Percentiles rank a stretch among this genome's conserved stretches.
Evolutionary conservation across 1,140 invertebrate genomes (phyloP).

Genomic region (Penaeus chinensis): DNA sequence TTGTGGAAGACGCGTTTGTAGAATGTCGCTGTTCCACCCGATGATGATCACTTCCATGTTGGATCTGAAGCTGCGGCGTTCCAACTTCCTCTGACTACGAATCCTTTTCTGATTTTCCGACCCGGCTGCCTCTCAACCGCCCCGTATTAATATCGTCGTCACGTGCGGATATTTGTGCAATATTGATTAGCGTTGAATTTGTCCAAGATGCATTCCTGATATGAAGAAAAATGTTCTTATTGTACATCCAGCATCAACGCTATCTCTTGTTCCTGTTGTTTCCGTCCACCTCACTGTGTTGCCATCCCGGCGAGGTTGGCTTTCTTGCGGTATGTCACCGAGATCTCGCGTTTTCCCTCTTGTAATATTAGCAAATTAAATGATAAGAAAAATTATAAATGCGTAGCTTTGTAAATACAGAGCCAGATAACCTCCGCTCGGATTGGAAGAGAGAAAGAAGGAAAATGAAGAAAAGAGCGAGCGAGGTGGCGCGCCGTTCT

Average conservation of each 20-base stretch:
- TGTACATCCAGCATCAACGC: constrained; percentile 22
- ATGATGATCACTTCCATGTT: constrained; percentile 42
- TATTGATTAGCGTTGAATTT: too few relatives aligned
- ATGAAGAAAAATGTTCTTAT: too few relatives aligned
- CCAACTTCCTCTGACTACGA: constrained; percentile 8
- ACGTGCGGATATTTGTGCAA: too few relatives aligned
- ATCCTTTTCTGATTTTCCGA: neutral
- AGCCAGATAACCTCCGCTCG: neutral
- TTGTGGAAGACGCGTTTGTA: constrained; percentile 21
- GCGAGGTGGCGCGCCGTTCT: constrained; percentile 12
- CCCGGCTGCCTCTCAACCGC: neutral
- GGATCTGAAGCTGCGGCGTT: constrained; percentile 8
- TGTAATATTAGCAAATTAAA: too few relatives aligned
- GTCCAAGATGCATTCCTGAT: too few relatives aligned
- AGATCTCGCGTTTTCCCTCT: too few relatives aligned
- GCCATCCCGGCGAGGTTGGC: neutral
- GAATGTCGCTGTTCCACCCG: constrained; percentile 28
- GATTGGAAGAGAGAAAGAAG: neutral
- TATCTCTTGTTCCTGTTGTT: constrained; percentile 40
- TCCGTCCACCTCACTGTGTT: constrained; percentile 37
- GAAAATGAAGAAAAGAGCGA: neutral
- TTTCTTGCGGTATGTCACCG: neutral
- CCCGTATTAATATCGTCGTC: too few relatives aligned
- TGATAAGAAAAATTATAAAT: too few relatives aligned
- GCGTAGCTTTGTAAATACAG: too few relatives aligned